These are phyloP conservation scores for Archilochus colubris DNA, from an alignment of 2,113 vertebrate species.

Conservation along the genomic window DNA sequence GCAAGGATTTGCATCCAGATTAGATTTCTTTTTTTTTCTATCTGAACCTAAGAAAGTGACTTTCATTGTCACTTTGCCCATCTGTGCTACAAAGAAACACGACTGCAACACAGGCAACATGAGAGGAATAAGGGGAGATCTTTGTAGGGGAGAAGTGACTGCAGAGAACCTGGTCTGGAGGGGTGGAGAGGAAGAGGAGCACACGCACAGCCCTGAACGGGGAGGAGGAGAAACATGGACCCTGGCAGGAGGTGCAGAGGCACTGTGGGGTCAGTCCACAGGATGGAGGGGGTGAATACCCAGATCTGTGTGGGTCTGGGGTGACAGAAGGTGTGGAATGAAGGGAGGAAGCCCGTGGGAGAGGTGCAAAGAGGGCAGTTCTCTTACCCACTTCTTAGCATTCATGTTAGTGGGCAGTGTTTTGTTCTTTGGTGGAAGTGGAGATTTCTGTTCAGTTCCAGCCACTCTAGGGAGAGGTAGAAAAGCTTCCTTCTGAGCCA, in stretches of 20 bases:
- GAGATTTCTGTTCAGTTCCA: not conserved
- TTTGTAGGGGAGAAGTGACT: not conserved
- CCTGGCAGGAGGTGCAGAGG: not conserved
- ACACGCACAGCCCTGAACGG: fast-evolving
- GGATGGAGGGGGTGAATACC: not conserved
- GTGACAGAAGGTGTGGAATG: not conserved
- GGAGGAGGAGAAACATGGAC: not conserved
- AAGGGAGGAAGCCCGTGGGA: not conserved
- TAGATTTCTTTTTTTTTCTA: not conserved
- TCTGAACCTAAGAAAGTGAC: not conserved
- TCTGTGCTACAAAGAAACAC: not conserved
- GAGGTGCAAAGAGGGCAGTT: fast-evolving
- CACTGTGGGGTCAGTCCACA: not conserved
- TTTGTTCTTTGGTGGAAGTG: not conserved
- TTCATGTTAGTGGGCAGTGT: not conserved
- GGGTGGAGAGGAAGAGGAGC: not conserved
- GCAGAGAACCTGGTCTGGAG: not conserved
- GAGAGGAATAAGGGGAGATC: not conserved
- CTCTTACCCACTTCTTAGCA: not conserved
- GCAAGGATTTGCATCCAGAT: not conserved
- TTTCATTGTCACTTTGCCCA: not conserved
- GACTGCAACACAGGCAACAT: not conserved
- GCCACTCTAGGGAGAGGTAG: not conserved
- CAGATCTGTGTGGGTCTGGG: not conserved
- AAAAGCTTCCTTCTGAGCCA: not conserved